Evolutionary conservation across 1,140 invertebrate species (phyloP).

Genomic region (Drosophila seguyi): DNA sequence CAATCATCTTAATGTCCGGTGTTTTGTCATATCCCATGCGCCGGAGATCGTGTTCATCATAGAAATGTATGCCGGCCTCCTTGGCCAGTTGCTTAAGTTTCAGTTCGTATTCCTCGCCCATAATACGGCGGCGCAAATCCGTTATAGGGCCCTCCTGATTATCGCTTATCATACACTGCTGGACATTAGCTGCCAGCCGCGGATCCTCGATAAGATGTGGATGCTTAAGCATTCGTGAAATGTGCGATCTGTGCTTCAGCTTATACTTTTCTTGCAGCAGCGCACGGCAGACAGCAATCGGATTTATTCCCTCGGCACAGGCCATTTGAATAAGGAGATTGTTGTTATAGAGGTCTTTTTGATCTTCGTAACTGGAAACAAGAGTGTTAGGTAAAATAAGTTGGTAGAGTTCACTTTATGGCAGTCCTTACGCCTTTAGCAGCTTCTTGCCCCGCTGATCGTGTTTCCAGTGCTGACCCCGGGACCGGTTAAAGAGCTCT

Average conservation of each 20-base stretch:
- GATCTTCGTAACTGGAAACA: constrained; percentile 59
- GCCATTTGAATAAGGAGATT: constrained; percentile 87
- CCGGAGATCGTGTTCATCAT: constrained; percentile 93
- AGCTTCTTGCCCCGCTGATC: constrained; percentile 68
- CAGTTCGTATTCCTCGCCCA: constrained; percentile 92
- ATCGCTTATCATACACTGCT: constrained; percentile 88
- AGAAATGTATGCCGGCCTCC: constrained; percentile 89
- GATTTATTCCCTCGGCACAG: constrained; percentile 86
- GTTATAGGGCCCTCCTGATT: constrained; percentile 90
- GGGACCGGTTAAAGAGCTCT: constrained; percentile 72
- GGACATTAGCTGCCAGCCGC: constrained; percentile 89
- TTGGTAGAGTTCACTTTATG: neutral
- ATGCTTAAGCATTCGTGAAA: constrained; percentile 88
- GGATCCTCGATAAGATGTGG: constrained; percentile 89
- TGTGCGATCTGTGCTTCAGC: constrained; percentile 69
- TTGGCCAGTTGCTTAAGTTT: constrained; percentile 88
- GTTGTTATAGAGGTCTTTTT: constrained; percentile 75
- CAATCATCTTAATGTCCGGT: constrained; percentile 95
- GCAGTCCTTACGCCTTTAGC: constrained; percentile 54
- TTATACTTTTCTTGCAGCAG: constrained; percentile 88
- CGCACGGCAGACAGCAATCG: constrained; percentile 88
- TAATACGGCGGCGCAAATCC: constrained; percentile 89
- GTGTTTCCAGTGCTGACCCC: constrained; percentile 85
- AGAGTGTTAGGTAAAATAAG: neutral
- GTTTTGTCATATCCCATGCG: constrained; percentile 96